Evolutionary conservation across 1,140 invertebrate species (phyloP).

Genomic region (Scaptomyza hsui): DNA sequence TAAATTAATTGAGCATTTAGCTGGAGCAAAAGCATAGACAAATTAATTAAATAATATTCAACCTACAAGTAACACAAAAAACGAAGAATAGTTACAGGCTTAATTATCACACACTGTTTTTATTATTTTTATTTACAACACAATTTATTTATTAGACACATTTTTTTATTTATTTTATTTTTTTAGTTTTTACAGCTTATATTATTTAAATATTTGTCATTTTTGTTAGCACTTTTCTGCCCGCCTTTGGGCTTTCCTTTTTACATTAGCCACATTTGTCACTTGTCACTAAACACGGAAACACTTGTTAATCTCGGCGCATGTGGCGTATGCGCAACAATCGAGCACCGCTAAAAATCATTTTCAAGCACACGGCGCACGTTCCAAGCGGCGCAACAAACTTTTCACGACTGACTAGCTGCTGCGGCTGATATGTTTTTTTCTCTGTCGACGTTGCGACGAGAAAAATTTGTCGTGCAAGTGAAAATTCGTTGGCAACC

Average conservation of each 20-base stretch:
- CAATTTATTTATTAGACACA: background rate
- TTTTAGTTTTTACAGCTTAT: background rate
- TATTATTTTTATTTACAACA: background rate
- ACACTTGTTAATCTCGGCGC: constrained; percentile 68
- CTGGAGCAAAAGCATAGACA: constrained; percentile 11
- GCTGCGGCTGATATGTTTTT: background rate
- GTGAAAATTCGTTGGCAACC: constrained; percentile 20
- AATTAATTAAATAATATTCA: constrained; percentile 23
- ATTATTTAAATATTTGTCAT: constrained; percentile 20
- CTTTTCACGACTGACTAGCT: constrained; percentile 68
- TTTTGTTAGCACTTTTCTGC: constrained; percentile 35
- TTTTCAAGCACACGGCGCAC: constrained; percentile 54
- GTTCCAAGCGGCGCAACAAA: constrained; percentile 64
- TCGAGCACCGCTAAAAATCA: constrained; percentile 39
- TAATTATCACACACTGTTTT: background rate
- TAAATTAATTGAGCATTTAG: constrained; percentile 62
- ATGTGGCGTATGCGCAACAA: constrained; percentile 66
- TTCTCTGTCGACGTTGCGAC: constrained; percentile 11
- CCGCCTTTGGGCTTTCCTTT: background rate
- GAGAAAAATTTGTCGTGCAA: constrained; percentile 59
- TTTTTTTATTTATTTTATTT: background rate
- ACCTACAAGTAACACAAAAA: constrained; percentile 40
- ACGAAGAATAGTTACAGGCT: background rate
- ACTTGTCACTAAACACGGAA: constrained; percentile 23
- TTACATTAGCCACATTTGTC: constrained; percentile 5